Conservation (phyloP, 2,888 invertebrate genomes). For the Trichogramma dendrolimi region DNA sequence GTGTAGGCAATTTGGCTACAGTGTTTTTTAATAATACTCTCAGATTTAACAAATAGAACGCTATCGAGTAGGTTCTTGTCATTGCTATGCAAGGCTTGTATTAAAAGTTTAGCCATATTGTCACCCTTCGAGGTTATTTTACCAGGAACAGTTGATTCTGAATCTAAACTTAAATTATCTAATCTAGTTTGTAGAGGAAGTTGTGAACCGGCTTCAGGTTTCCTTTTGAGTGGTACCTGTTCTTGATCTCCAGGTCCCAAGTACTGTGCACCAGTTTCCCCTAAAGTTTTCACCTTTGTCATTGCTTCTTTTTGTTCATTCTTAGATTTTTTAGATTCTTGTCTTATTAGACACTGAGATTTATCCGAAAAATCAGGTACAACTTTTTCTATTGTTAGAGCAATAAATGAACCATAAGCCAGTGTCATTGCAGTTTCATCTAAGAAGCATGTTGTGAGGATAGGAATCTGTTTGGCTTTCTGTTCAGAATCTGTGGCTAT, state of each 20-base stretch:
- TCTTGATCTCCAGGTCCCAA: constrained; percentile 17
- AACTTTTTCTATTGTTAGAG: constrained; percentile 44
- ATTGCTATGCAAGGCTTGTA: constrained; percentile 82
- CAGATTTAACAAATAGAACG: constrained; percentile 67
- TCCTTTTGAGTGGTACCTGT: constrained; percentile 42
- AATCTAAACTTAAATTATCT: constrained; percentile 71
- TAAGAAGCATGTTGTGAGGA: constrained; percentile 51
- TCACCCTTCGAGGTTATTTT: constrained; percentile 55
- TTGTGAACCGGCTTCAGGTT: constrained; percentile 54
- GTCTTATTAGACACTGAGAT: constrained; percentile 52
- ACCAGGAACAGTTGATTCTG: constrained; percentile 49
- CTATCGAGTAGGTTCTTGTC: constrained; percentile 70
- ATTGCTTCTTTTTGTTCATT: constrained; percentile 46
- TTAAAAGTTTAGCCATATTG: constrained; percentile 74
- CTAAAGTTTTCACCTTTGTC: constrained; percentile 49
- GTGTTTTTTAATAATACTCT: constrained; percentile 68
- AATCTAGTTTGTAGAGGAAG: constrained; percentile 80
- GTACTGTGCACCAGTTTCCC: constrained; percentile 47
- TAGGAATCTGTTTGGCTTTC: constrained; percentile 57
- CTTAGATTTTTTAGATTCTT: constrained; percentile 46
- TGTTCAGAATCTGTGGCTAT: constrained; percentile 57
- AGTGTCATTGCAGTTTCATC: constrained; percentile 42
- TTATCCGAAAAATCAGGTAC: constrained; percentile 50
- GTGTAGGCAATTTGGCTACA: constrained; percentile 69
- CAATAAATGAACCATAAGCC: constrained; percentile 41